phyloP scores from a whole-genome alignment of 2,113 vertebrate genomes.

The Chionomys nivalis region DNA sequence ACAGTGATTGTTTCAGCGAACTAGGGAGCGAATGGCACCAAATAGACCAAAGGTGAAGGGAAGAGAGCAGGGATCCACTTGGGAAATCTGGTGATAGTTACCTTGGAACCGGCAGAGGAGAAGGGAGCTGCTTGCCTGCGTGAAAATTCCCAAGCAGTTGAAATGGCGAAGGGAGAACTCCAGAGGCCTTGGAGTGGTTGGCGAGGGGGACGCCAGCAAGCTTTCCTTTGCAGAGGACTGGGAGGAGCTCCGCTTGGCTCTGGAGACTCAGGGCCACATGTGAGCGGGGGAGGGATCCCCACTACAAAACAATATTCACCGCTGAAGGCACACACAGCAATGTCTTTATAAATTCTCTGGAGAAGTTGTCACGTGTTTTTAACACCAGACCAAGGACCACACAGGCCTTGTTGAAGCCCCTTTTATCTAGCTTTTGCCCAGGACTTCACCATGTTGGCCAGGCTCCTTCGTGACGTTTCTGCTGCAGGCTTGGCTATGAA shows the following conservation, averaged over 20 bases:
- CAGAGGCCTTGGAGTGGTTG: not conserved
- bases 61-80: not conserved
- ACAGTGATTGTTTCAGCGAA: slow-evolving; percentile 46
- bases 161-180: slow-evolving; percentile 11
- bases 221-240: slow-evolving; percentile 8
- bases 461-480: slow-evolving; percentile 87
- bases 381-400: slow-evolving; percentile 91
- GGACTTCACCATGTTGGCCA: slow-evolving; percentile 90
- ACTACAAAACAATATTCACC: slow-evolving; percentile 92
- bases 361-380: slow-evolving; percentile 91
- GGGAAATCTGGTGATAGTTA: slow-evolving; percentile 7
- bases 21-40: slow-evolving; percentile 24
- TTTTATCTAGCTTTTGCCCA: slow-evolving; percentile 89
- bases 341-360: slow-evolving; percentile 93
- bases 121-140: not conserved
- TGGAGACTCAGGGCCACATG: not conserved
- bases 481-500: slow-evolving; percentile 92
- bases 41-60: not conserved
- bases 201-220: not conserved
- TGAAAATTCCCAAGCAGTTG: slow-evolving; percentile 25
- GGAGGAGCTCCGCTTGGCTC: not conserved
- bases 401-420: slow-evolving; percentile 92
- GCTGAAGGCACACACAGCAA: slow-evolving; percentile 90
- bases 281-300: not conserved
- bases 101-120: not conserved